phyloP scores from a whole-genome alignment of 1,140 invertebrate species.

The Tyrophagus putrescentiae region DNA sequence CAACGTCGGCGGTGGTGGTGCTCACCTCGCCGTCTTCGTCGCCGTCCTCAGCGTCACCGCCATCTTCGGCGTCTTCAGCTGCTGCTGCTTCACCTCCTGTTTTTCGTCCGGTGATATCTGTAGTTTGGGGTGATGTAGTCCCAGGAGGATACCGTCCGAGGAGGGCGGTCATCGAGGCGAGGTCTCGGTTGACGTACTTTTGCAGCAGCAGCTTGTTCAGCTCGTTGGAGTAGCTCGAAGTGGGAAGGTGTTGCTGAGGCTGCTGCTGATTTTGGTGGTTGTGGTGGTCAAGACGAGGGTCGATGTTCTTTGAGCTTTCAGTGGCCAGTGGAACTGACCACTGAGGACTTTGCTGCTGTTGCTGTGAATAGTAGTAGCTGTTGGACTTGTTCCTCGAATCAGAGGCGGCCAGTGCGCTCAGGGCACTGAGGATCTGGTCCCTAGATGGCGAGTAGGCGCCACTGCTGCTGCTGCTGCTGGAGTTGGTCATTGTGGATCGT shows the following conservation, averaged over 20 bases:
- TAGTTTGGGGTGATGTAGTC: not conserved
- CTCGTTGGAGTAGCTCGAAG: not conserved
- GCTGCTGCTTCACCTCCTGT: not conserved
- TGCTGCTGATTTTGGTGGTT: not conserved
- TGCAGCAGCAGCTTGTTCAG: not conserved
- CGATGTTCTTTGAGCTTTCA: not conserved
- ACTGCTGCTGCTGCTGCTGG: too few species aligned
- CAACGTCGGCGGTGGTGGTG: too few species aligned
- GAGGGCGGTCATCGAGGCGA: not conserved
- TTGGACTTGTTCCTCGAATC: too few species aligned
- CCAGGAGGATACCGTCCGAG: not conserved
- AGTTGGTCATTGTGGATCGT: too few species aligned
- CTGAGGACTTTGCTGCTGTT: not conserved
- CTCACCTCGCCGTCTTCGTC: not conserved
- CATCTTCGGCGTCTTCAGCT: not conserved
- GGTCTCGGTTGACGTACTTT: conserved; percentile 2
- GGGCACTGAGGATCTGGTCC: too few species aligned
- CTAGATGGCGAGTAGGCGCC: too few species aligned
- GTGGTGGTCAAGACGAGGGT: not conserved
- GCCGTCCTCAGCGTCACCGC: not conserved
- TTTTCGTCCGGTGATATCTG: not conserved
- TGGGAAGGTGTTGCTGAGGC: too few species aligned
- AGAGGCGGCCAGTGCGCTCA: too few species aligned
- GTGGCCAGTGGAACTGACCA: not conserved
- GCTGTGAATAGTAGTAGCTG: not conserved